Evolutionary conservation across 2,113 vertebrate genomes (phyloP).

Genomic region (Numida meleagris): DNA sequence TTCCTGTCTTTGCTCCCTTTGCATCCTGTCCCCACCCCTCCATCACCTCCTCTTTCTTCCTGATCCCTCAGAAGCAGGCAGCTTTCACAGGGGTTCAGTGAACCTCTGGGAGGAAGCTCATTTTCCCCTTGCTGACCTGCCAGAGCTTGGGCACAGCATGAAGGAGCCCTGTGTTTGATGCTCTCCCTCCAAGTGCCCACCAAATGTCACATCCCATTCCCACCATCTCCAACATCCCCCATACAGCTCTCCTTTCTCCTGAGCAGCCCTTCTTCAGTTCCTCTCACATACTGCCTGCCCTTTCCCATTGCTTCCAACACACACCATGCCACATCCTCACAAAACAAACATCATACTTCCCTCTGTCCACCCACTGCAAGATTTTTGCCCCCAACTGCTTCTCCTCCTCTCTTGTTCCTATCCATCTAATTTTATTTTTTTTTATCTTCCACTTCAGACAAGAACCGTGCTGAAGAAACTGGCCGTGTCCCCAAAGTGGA

Average conservation of each 20-base stretch:
- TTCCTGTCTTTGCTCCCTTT: not conserved
- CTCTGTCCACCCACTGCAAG: not conserved
- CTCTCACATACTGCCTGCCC: not conserved
- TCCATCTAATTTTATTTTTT: not conserved
- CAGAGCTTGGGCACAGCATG: rapidly evolving
- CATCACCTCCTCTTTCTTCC: not conserved
- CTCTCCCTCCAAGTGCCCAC: not conserved
- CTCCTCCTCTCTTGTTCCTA: not conserved
- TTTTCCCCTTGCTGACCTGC: not conserved
- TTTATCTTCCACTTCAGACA: constrained; percentile 69
- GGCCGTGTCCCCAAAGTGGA: constrained; percentile 89
- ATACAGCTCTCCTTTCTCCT: not conserved
- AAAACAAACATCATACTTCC: not conserved
- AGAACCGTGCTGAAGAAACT: constrained; percentile 88
- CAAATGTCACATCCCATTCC: rapidly evolving
- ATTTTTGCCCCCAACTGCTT: not conserved
- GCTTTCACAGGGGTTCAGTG: not conserved
- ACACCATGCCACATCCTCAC: rapidly evolving
- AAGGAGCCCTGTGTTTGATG: not conserved
- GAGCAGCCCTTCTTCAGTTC: not conserved
- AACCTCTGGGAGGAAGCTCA: rapidly evolving
- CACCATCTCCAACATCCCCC: not conserved
- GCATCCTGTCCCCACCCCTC: rapidly evolving
- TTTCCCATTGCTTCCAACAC: not conserved
- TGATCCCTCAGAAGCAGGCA: not conserved